Conservation (phyloP, 2,113 vertebrate genomes). For the Hippopotamus amphibius region DNA sequence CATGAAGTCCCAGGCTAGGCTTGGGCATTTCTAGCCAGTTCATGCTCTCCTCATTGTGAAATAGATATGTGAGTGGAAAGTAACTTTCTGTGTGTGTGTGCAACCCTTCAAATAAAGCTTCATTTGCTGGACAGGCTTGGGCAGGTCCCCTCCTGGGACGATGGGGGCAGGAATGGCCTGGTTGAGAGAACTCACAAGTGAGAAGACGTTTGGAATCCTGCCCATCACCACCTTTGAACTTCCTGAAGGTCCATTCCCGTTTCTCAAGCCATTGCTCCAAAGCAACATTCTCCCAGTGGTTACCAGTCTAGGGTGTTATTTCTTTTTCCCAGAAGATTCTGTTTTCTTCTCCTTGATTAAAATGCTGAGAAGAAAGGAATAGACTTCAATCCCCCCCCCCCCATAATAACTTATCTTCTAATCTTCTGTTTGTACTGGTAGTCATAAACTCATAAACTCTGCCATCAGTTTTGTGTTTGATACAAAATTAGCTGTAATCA, state of each 20-base stretch:
- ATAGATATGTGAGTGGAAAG: background rate
- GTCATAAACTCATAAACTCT: background rate
- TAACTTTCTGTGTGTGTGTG: background rate
- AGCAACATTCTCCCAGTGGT: background rate
- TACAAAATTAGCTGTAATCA: background rate
- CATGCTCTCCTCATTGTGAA: background rate
- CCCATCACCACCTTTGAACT: background rate
- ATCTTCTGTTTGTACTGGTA: background rate
- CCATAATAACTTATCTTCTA: background rate
- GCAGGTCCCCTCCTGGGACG: background rate
- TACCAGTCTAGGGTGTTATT: background rate
- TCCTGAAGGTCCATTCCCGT: background rate
- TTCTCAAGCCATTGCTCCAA: background rate
- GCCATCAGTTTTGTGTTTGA: background rate
- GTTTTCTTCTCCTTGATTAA: background rate
- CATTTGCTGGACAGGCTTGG: background rate
- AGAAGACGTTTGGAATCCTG: conserved; percentile 19
- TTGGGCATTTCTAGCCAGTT: background rate
- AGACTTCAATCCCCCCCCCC: background rate
- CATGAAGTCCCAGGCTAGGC: background rate
- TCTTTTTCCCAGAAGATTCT: background rate
- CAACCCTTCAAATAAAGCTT: background rate
- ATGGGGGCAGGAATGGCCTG: background rate
- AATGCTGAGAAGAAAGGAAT: background rate
- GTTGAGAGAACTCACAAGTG: background rate